These are phyloP conservation scores for Champsocephalus esox DNA, from an alignment of 2,797 vertebrate species.

Conservation along the genomic window DNA sequence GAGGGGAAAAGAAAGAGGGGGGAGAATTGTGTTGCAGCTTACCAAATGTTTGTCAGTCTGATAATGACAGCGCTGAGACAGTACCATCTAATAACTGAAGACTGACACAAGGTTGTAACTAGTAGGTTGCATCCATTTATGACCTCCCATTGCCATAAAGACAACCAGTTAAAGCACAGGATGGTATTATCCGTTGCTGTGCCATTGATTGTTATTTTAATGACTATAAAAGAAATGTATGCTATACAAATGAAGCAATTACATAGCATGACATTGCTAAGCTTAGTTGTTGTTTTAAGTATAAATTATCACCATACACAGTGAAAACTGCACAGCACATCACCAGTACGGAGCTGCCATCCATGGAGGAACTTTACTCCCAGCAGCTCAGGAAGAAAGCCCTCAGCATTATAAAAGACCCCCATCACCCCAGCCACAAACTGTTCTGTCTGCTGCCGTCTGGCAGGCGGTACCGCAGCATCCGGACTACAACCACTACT, in stretches of 20 bases:
- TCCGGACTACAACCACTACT: too few species aligned
- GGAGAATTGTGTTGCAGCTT: neutral
- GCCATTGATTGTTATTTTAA: neutral
- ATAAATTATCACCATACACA: neutral
- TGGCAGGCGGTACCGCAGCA: too few species aligned
- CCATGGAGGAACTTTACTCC: too few species aligned
- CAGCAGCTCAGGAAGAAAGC: too few species aligned
- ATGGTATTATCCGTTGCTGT: too few species aligned
- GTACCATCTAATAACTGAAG: neutral
- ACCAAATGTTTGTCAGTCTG: constrained; percentile 1
- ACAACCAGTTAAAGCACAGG: neutral
- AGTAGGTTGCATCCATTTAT: neutral
- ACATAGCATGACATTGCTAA: neutral
- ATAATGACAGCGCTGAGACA: constrained; percentile 16
- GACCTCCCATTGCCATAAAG: neutral
- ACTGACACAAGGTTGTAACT: constrained; percentile 17
- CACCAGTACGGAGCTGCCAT: too few species aligned
- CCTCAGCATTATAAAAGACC: too few species aligned
- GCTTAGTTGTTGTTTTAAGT: constrained; percentile 6
- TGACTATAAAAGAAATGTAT: neutral
- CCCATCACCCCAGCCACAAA: too few species aligned
- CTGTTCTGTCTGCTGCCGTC: too few species aligned
- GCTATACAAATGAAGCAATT: neutral
- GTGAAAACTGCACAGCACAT: too few species aligned
- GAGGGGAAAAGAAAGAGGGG: neutral